A percentile compares a stretch with the other conserved stretches of the same genome.
phyloP scores from a whole-genome alignment of 2,888 invertebrate genomes.

The Amphiduros pacificus region DNA sequence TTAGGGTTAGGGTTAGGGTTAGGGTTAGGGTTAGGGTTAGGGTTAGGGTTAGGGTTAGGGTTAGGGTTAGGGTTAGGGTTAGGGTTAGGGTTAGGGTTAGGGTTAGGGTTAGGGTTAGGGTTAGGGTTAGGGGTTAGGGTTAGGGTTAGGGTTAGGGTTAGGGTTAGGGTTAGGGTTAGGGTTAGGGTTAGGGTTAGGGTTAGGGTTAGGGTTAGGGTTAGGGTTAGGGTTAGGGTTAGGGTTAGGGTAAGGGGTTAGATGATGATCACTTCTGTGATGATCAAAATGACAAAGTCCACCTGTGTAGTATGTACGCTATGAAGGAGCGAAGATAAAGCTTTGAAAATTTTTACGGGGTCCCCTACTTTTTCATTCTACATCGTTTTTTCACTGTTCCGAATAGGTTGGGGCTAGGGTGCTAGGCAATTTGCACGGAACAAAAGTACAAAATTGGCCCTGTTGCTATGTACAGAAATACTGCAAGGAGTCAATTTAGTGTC shows the following conservation, averaged over 20 bases:
- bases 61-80: constrained; percentile 6
- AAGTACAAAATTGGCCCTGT: no score
- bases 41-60: neutral
- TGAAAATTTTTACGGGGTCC: no score
- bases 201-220: constrained; percentile 5
- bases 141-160: constrained; percentile 11
- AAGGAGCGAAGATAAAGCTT: no score
- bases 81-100: constrained; percentile 11
- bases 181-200: constrained; percentile 11
- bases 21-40: neutral
- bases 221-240: neutral
- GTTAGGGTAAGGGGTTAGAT: neutral
- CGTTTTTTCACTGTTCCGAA: no score
- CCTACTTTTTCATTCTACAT: no score
- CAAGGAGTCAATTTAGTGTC: no score
- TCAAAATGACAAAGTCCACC: no score
- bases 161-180: constrained; percentile 1
- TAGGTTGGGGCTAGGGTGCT: no score
- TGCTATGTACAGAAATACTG: no score
- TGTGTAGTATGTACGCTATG: no score
- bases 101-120: constrained; percentile 7
- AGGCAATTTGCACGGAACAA: no score
- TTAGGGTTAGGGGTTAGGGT: constrained; percentile 7
- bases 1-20: constrained; percentile 6
- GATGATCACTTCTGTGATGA: no score